Base-by-base conservation (phyloP, 1,140 invertebrate species). In the Brachionus plicatilis region DNA sequence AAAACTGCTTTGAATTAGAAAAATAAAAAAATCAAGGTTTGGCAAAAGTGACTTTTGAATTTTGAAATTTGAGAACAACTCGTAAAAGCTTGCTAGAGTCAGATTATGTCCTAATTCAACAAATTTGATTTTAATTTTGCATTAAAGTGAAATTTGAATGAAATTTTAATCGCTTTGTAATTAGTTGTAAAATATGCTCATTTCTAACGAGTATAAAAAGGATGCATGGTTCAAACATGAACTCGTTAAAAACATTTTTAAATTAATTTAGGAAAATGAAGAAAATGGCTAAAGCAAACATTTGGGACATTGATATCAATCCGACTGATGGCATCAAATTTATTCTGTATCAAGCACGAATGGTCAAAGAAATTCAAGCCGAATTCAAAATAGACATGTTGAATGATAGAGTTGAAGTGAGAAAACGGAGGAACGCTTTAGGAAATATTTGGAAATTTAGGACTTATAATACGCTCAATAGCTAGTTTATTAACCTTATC, bases 361-460 rank as follows among this genome's bases (percentile, higher is more conserved):
- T 17, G n/a, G 8, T 17, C 7, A 72, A 72, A 7, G 17, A 27
- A 50, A 27, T 24, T 20, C n/a, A 76, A 27, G 12, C 17, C 1
- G 20, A 76, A 5, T 24, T 50, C 0, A 50, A 29, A 5, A 11
- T 12, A 50, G 24, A 50, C n/a, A 20, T 17, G 4, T 37, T 37
- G 33, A 14, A 45, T 17, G 37, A 50, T 0, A n/a, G 8, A 20
- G 20, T 45, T 43, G 43, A 76, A 27, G 5, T n/a, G 0, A 50
- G 2, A 27, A 76, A 76, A 50, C 17, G 72, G 14, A 76, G 72
- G n/a, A 76, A 76, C 27, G 72, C 72, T 76, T 76, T 50, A 11
- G 72, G 72, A 76, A 76, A 76, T 33, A 76, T 76, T 47, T 76
- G 72, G 72, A 76, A 50, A 11, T 76, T 76, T 76, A 76, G 20